A percentile compares a stretch with the other conserved stretches of the same genome.
These are phyloP conservation scores for Conger conger DNA, from an alignment of 2,113 vertebrate genomes.

Conservation along the genomic window DNA sequence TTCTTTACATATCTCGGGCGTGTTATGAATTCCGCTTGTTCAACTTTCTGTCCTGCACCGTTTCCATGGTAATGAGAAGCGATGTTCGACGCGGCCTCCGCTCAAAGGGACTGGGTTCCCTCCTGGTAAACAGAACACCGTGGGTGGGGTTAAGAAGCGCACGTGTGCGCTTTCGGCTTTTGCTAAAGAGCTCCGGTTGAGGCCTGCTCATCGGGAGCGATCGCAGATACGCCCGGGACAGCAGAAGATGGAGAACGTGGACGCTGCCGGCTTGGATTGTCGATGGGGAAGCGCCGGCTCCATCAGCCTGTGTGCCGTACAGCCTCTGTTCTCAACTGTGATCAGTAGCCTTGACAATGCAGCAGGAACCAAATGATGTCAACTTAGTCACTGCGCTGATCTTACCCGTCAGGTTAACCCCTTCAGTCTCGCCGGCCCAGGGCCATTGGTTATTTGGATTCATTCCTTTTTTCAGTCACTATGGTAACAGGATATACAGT, in stretches of 20 bases:
- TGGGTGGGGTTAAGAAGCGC: neutral
- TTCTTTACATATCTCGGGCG: conserved; percentile 59
- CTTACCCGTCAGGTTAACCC: neutral
- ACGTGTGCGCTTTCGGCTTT: too few species aligned
- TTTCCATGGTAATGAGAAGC: conserved; percentile 34
- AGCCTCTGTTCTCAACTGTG: neutral
- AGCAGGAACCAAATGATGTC: neutral
- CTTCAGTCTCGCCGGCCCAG: too few species aligned
- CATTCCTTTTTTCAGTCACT: too few species aligned
- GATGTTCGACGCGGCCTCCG: conserved; percentile 40
- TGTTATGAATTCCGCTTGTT: conserved; percentile 27
- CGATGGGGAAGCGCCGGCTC: neutral
- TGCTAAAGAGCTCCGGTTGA: neutral
- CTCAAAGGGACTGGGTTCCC: conserved; percentile 47
- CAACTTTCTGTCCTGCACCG: neutral
- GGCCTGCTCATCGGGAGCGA: neutral
- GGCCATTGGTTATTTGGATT: too few species aligned
- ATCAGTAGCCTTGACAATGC: neutral
- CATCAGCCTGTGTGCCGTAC: neutral
- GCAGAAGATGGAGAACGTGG: neutral
- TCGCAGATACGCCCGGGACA: neutral
- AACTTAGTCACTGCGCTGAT: neutral
- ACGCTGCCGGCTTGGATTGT: neutral
- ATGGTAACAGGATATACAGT: too few species aligned
- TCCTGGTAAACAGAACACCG: conserved; percentile 22